phyloP scores from a whole-genome alignment of 2,113 vertebrate species.

The Tetrax tetrax region DNA sequence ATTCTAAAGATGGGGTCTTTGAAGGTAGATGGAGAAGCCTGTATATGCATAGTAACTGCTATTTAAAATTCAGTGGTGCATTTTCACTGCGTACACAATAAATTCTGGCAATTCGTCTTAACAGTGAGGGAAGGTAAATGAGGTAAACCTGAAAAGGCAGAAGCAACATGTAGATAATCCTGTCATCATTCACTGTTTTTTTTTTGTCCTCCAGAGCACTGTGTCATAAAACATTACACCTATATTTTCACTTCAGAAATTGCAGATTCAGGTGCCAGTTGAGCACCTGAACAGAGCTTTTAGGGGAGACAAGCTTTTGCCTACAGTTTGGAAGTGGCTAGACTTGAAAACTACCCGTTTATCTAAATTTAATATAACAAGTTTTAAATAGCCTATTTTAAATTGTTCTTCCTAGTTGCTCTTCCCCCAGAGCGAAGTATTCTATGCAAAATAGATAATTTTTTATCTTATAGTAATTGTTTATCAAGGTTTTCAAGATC shows the following conservation, averaged over 20 bases:
- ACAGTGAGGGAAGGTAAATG: not conserved
- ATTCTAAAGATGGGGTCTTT: not conserved
- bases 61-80: not conserved
- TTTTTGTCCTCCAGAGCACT: not conserved
- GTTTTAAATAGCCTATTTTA: not conserved
- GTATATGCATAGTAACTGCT: not conserved
- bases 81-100: not conserved
- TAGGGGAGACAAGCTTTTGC: not conserved
- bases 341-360: not conserved
- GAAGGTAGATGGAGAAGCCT: not conserved
- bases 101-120: not conserved
- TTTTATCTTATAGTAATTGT: not conserved
- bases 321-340: not conserved
- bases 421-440: not conserved
- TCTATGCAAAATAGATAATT: not conserved
- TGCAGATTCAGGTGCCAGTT: not conserved
- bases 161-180: not conserved
- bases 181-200: accelerated
- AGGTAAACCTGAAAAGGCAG: not conserved
- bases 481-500: not conserved
- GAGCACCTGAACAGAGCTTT: not conserved
- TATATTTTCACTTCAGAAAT: not conserved
- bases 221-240: not conserved
- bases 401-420: not conserved
- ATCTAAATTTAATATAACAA: not conserved